Percentiles rank a stretch among this genome's conserved stretches.
Conservation (phyloP, 2,113 vertebrate genomes). For the Varanus salvator region DNA sequence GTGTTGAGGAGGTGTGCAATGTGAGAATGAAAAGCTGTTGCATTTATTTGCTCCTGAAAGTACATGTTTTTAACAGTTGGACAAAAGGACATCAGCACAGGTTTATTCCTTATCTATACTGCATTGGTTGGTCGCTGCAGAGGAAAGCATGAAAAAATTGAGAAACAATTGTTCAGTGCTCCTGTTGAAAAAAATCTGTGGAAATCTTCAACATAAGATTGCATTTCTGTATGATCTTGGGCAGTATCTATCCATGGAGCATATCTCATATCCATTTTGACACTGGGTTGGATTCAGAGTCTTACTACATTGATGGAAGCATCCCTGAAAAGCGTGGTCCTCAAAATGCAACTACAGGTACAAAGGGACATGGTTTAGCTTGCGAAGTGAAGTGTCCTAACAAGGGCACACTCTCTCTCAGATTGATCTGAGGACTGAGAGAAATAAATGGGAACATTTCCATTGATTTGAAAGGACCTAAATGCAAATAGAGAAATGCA, state of each 20-base stretch:
- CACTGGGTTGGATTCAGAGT: too few relatives aligned
- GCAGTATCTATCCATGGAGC: too few relatives aligned
- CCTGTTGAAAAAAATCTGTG: neutral
- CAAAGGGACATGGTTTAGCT: neutral
- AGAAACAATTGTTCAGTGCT: neutral
- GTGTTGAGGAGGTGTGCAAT: neutral
- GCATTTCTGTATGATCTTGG: too few relatives aligned
- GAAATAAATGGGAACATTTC: too few relatives aligned
- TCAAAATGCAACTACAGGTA: too few relatives aligned
- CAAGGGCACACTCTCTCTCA: neutral
- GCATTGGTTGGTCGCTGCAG: neutral
- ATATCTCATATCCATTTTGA: too few relatives aligned
- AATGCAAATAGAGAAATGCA: too few relatives aligned
- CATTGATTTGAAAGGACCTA: too few relatives aligned
- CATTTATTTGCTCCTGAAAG: neutral
- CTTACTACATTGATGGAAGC: too few relatives aligned
- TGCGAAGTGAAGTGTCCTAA: neutral
- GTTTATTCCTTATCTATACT: neutral
- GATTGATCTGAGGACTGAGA: too few relatives aligned
- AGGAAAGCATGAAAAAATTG: neutral
- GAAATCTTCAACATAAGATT: too few relatives aligned
- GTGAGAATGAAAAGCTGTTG: neutral
- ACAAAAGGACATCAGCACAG: neutral
- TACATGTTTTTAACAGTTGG: neutral
- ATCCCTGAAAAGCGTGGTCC: too few relatives aligned